Conservation (phyloP, 2,797 vertebrate genomes). For the Oreochromis grahami region DNA sequence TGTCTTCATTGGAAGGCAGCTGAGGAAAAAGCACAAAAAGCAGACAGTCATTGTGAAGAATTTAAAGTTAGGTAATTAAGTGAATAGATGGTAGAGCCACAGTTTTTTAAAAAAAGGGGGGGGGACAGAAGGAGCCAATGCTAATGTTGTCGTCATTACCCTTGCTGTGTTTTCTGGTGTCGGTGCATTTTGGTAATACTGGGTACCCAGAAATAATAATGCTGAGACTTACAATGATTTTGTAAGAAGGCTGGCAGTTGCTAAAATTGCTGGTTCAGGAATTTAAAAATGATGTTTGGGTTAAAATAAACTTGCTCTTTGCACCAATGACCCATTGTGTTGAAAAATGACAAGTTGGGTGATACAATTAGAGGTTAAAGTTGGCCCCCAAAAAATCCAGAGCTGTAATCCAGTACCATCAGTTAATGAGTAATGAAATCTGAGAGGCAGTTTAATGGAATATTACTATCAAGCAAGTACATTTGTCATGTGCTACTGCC, state of each 20-base stretch:
- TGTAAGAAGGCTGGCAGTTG: neutral
- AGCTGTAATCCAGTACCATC: neutral
- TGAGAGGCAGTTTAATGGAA: neutral
- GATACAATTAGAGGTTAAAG: neutral
- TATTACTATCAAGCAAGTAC: neutral
- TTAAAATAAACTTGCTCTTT: neutral
- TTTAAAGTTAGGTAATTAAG: neutral
- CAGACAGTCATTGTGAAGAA: neutral
- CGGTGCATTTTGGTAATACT: neutral
- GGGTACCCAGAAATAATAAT: neutral
- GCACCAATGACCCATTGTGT: fast-evolving
- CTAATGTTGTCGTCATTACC: neutral
- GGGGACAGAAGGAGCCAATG: neutral
- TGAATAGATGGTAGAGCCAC: neutral
- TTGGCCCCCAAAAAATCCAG: neutral
- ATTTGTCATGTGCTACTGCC: neutral
- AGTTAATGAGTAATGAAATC: neutral
- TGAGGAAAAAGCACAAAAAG: neutral
- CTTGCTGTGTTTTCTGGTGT: neutral
- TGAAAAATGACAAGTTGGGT: neutral
- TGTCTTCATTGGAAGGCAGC: neutral
- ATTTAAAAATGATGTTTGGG: neutral
- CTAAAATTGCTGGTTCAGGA: neutral
- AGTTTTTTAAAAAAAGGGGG: neutral
- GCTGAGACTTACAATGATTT: neutral